Evolutionary conservation across 2,888 invertebrate genomes (phyloP).

Genomic region (Macrophya annulata): DNA sequence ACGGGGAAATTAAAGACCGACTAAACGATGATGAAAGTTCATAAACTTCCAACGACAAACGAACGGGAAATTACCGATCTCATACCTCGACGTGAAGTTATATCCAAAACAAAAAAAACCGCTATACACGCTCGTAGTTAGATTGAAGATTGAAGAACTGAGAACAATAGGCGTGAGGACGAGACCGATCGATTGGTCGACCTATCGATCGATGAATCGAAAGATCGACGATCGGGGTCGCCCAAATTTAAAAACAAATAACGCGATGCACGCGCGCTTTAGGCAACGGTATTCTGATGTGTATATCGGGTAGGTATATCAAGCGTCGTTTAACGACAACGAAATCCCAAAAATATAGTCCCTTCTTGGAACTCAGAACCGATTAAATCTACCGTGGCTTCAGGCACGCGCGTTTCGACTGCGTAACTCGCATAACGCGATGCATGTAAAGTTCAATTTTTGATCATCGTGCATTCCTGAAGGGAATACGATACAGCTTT

Average conservation of each 20-base stretch:
- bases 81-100: not conserved
- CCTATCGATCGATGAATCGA: slow-evolving; percentile 42
- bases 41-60: not conserved
- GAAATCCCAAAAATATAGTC: slow-evolving; percentile 38
- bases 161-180: slow-evolving; percentile 34
- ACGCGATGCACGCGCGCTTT: slow-evolving; percentile 35
- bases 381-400: slow-evolving; percentile 39
- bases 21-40: not conserved
- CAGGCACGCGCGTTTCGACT: slow-evolving; percentile 26
- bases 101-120: not conserved
- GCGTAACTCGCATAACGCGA: slow-evolving; percentile 26
- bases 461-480: not conserved
- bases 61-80: slow-evolving; percentile 25
- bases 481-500: not conserved
- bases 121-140: not conserved
- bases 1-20: slow-evolving; percentile 7
- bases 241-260: slow-evolving; percentile 42
- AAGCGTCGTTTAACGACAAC: not conserved
- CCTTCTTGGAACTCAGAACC: slow-evolving; percentile 22
- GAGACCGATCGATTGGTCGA: not conserved
- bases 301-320: slow-evolving; percentile 22
- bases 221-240: slow-evolving; percentile 45
- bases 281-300: slow-evolving; percentile 6
- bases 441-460: slow-evolving; percentile 32
- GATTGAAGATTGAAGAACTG: not conserved